A percentile compares a stretch with the other conserved stretches of the same genome.
Conservation (phyloP, 2,888 invertebrate genomes). For the Aphrophora alni region DNA sequence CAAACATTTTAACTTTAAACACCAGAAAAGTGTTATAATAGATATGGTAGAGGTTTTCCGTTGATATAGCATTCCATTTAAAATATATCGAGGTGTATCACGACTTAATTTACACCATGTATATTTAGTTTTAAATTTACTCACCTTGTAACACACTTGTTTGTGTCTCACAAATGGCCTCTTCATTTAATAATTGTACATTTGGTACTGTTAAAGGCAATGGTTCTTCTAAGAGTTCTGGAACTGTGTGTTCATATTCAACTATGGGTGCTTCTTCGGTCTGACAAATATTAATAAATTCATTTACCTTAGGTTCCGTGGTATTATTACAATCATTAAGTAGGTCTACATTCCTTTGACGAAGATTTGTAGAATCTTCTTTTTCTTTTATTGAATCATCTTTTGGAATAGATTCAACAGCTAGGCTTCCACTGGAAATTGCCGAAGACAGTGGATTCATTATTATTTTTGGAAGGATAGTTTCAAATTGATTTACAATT, state of each 20-base stretch:
- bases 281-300: too few species aligned
- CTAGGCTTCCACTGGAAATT: conserved; percentile 18
- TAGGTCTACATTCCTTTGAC: neutral
- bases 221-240: neutral
- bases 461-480: neutral
- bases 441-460: neutral
- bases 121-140: neutral
- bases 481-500: neutral
- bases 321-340: too few species aligned
- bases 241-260: too few species aligned
- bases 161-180: neutral
- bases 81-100: too few species aligned
- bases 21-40: too few species aligned
- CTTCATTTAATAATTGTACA: neutral
- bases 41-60: too few species aligned
- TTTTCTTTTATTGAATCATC: conserved; percentile 2
- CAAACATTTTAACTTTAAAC: too few species aligned
- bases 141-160: neutral
- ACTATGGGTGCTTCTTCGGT: neutral
- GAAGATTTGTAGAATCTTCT: neutral
- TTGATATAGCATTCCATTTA: too few species aligned
- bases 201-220: neutral
- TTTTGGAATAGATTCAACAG: conserved; percentile 26
- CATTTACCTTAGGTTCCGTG: too few species aligned
- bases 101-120: too few species aligned